Base-by-base conservation (phyloP, 2,797 vertebrate species). In the Myripristis jacobus region DNA sequence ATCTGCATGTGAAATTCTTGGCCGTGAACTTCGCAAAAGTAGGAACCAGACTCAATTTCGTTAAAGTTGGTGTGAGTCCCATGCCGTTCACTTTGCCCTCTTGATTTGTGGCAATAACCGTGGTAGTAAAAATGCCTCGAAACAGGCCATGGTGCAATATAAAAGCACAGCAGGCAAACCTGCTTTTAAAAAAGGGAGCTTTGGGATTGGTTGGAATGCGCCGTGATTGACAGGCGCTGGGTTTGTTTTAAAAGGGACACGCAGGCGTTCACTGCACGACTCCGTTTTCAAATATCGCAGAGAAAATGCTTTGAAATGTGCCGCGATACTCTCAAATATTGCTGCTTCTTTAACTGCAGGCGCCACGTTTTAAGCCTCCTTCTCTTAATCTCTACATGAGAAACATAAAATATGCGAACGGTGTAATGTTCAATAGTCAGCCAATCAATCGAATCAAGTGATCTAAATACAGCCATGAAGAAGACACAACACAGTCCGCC, bases 161-260 rank as follows among this genome's bases (percentile, higher is more conserved):
- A 99, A 99, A 98, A 97, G 97, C 97, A 96, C 97, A 99, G 97
- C 96, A 94, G 97, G 97, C 94, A 95, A 95, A 96, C 90, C 92
- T 94, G 96, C 96, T 96, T 96, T 96, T 96, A 95, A 94, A 95
- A 88, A 96, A 94, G 92, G 93, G 94, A 93, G 93, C 95, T 92
- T 93, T 83, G 94, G 95, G 96, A 98, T 99, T 99, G 97, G 97
- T 93, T 94, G 92, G 91, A 93, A 94, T 94, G 93, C 79, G 85
- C 86, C 27, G 88, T 98, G 97, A 98, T 96, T 98, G 97, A 98
- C 97, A 96, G 95, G 94, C 94, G 93, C 96, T 95, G 96, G 96
- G 96, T 96, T 97, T 96, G 96, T 96, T 96, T 96, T 96, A 97
- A 96, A 96, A 96, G 94, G 95, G 96, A 96, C 95, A 96, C 94